Conservation (phyloP, 2,888 invertebrate species). For the Monoplex corrugatus region DNA sequence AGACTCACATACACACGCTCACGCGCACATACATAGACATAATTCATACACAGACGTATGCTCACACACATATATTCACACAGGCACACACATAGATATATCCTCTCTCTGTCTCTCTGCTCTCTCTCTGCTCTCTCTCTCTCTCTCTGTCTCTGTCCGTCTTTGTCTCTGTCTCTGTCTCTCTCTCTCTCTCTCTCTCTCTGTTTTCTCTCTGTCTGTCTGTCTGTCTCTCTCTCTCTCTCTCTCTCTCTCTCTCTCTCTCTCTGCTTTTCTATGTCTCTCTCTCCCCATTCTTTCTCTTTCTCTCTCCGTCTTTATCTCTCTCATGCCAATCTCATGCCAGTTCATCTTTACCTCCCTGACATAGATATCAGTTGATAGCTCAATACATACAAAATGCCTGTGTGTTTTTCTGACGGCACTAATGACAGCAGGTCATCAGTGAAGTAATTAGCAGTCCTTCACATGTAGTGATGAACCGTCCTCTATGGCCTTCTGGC, state of each 20-base stretch:
- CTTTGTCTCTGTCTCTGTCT: not conserved
- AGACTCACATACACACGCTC: not conserved
- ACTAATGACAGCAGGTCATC: not conserved
- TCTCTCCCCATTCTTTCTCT: not conserved
- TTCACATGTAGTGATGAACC: not conserved
- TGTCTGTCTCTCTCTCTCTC: not conserved
- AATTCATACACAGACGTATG: not conserved
- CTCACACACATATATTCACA: not conserved
- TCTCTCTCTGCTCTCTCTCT: not conserved
- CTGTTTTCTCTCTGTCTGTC: not conserved
- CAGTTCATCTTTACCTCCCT: no score
- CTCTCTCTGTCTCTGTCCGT: not conserved
- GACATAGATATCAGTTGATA: not conserved
- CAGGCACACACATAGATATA: not conserved
- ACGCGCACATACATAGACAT: not conserved
- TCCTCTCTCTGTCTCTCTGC: not conserved
- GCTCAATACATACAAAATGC: not conserved
- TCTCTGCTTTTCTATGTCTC: not conserved
- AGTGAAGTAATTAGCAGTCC: not conserved
- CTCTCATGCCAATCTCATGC: no score
- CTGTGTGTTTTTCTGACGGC: not conserved
- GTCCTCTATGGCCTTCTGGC: no score
- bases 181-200: not conserved
- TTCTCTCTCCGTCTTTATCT: no score
- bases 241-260: not conserved